Conservation (phyloP, 2,888 invertebrate genomes). For the Drepanosiphum platanoidis region DNA sequence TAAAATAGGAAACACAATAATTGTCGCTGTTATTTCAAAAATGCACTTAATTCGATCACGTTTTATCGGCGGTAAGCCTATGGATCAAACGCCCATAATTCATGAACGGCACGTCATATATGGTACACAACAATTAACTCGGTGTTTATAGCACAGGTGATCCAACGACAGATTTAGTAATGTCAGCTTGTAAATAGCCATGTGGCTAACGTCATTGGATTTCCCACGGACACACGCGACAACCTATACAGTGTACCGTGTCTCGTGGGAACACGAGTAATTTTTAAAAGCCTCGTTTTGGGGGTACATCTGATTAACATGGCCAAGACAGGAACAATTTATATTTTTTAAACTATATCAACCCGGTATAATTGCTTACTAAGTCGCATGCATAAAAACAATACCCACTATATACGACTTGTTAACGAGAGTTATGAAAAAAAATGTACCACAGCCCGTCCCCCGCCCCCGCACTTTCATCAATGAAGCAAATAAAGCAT, state of each 20-base stretch:
- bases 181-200: constrained; percentile 45
- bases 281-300: constrained; percentile 40
- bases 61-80: background rate
- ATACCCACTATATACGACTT: constrained; percentile 16
- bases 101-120: background rate
- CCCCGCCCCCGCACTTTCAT: background rate
- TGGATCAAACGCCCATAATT: background rate
- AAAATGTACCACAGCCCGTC: background rate
- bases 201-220: constrained; percentile 46
- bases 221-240: constrained; percentile 58
- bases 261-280: constrained; percentile 42
- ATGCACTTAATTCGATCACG: constrained; percentile 1
- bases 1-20: background rate
- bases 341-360: background rate
- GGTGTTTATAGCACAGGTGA: constrained; percentile 51
- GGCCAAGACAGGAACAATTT: constrained; percentile 24
- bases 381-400: constrained; percentile 8
- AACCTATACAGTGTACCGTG: constrained; percentile 16
- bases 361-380: background rate
- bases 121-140: background rate
- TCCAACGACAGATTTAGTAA: constrained; percentile 57
- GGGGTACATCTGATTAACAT: constrained; percentile 39
- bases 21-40: no score
- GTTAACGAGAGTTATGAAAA: constrained; percentile 23
- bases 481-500: background rate